Conservation (phyloP, 2,888 invertebrate genomes). For the Stenodera caucasica region DNA sequence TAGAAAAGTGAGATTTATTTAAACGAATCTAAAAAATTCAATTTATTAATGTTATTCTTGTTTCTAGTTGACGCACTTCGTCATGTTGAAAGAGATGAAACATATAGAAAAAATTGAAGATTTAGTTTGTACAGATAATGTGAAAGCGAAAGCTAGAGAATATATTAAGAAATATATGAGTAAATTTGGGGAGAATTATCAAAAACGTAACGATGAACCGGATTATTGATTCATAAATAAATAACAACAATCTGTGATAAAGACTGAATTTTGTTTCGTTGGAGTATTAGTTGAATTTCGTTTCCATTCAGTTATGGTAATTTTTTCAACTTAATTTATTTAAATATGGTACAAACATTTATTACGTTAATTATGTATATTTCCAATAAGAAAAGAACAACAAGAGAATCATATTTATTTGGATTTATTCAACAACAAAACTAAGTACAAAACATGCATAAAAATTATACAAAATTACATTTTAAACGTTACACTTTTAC, state of each 20-base stretch:
- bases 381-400: background rate
- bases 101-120: conserved; percentile 86
- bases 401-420: background rate
- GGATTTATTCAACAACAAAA: conserved; percentile 1
- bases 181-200: conserved; percentile 84
- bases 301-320: too few relatives aligned
- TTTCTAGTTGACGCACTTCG: conserved; percentile 86
- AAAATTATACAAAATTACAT: conserved; percentile 27
- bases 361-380: background rate
- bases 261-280: background rate
- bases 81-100: conserved; percentile 92
- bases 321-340: background rate
- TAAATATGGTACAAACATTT: background rate
- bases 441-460: conserved; percentile 6
- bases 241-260: background rate
- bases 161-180: conserved; percentile 96
- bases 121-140: conserved; percentile 84
- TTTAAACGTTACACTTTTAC: conserved; percentile 51
- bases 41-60: conserved; percentile 7
- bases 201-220: conserved; percentile 67
- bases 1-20: conserved; percentile 68
- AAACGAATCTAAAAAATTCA: background rate
- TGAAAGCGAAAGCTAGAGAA: conserved; percentile 92
- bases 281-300: background rate
- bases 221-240: conserved; percentile 33